phyloP scores from a whole-genome alignment of 2,797 vertebrate genomes.

The Poeciliopsis paucimaculata region DNA sequence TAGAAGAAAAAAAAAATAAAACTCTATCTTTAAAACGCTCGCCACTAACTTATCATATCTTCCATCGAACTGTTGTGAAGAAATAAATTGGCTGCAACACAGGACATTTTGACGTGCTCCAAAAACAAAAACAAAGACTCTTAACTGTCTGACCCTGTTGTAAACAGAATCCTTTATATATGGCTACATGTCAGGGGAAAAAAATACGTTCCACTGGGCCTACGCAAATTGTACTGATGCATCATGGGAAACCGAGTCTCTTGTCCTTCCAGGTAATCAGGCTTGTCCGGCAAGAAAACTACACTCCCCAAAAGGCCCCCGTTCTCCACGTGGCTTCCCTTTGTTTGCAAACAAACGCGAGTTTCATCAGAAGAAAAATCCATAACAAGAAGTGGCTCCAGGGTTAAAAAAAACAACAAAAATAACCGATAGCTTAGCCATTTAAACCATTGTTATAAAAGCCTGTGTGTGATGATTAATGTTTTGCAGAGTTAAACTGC shows the following conservation, averaged over 20 bases:
- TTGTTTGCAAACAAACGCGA: conserved; percentile 86
- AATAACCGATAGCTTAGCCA: background rate
- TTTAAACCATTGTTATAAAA: background rate
- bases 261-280: fast-evolving
- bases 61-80: conserved; percentile 24
- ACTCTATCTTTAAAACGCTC: conserved; percentile 16
- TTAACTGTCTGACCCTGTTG: conserved; percentile 53
- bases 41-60: conserved; percentile 10
- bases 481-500: background rate
- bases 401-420: conserved; percentile 5
- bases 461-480: background rate
- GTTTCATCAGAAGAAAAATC: conserved; percentile 34
- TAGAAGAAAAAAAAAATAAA: conserved; percentile 19
- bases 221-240: conserved; percentile 41
- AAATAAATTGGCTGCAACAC: conserved; percentile 10
- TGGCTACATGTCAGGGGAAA: conserved; percentile 53
- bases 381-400: conserved; percentile 1
- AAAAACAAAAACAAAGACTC: conserved; percentile 70
- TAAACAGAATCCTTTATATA: conserved; percentile 78
- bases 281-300: conserved; percentile 24
- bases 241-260: conserved; percentile 72
- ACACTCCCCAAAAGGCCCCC: conserved; percentile 62
- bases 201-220: conserved; percentile 41
- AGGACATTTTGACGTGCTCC: conserved; percentile 60
- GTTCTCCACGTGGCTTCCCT: conserved; percentile 79